phyloP scores from a whole-genome alignment of 2,797 vertebrate species.

The Notamacropus eugenii region DNA sequence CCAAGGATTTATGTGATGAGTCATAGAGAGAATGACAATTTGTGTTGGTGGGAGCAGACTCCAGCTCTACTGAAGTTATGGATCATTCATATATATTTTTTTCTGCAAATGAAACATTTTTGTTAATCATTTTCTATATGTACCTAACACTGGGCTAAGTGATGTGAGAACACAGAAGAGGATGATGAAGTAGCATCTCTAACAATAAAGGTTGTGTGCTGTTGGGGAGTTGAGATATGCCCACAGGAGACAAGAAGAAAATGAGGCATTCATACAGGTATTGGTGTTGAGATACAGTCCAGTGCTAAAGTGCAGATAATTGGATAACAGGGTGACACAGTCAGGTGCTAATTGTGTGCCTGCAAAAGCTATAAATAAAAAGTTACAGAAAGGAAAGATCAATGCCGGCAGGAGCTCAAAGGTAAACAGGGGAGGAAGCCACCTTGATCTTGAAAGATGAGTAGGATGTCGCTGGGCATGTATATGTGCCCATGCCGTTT shows the following conservation, averaged over 20 bases:
- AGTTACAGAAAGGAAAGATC: background rate
- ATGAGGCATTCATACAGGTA: background rate
- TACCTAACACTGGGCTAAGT: background rate
- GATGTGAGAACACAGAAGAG: background rate
- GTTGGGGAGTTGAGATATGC: background rate
- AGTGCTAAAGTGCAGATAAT: background rate
- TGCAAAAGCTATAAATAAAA: background rate
- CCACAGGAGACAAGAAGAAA: background rate
- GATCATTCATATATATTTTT: background rate
- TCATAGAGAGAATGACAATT: background rate
- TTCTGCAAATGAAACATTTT: background rate
- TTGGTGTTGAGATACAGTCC: background rate
- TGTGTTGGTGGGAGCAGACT: background rate
- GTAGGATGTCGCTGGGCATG: background rate
- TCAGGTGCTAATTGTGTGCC: background rate
- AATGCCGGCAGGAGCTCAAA: background rate
- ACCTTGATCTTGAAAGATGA: background rate
- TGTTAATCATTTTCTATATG: background rate
- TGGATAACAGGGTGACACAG: background rate
- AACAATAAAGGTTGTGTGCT: background rate
- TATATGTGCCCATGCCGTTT: background rate
- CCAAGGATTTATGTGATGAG: background rate
- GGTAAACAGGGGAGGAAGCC: background rate
- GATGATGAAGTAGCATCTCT: background rate
- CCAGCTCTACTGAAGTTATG: background rate